Base-by-base conservation (phyloP, 2,797 vertebrate genomes). In the Sebastiscus albofasciatus region DNA sequence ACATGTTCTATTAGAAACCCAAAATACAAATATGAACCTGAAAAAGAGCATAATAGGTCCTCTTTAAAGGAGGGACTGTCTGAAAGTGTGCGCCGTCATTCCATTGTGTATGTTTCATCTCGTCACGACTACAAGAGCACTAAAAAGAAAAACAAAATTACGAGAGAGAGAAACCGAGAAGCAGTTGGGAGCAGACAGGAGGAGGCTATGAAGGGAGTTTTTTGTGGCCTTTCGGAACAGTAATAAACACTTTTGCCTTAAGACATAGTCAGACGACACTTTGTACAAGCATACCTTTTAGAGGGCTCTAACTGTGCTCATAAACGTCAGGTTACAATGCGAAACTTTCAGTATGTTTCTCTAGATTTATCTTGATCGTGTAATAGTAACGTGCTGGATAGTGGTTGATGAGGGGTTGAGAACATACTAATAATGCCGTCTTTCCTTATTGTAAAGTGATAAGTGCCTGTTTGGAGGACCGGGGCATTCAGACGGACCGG, bases 401-500 rank as follows among this genome's bases (percentile, higher is more conserved):
- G 31, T 71, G 34, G 8, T n/a, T 54, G 49, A 54, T 54, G 49
- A 54, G 49, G 49, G 20, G 49, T 54, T 55, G 39, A 56, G 18
- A 18, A 31, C 29, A 14, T 62, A 42, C 26, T 20, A 39, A 76
- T 76, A 65, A 71, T 72, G 52, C n/a, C 9, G 12, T 70, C 18
- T 8, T 49, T 64, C 9, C 4, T n/a, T 13, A 24, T 14, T 52
- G 22, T 36, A 27, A 72, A 74, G 77, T 54, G 58, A 59, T 24
- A 22, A 60, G 49, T 72, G 24, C 3, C 16, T 42, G 27, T 11
- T 67, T 18, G 22, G 29, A 69, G 3, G 20, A 29, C 54, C 42
- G 8, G 16, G 20, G 42, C 27, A 78, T 61, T 76, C 36, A 75
- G 33, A 77, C 62, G 64, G 29, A 71, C 73, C 73, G 56, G 31